These are phyloP conservation scores for Didymodactylos carnosus DNA, from an alignment of 2,888 invertebrate genomes.

Conservation along the genomic window DNA sequence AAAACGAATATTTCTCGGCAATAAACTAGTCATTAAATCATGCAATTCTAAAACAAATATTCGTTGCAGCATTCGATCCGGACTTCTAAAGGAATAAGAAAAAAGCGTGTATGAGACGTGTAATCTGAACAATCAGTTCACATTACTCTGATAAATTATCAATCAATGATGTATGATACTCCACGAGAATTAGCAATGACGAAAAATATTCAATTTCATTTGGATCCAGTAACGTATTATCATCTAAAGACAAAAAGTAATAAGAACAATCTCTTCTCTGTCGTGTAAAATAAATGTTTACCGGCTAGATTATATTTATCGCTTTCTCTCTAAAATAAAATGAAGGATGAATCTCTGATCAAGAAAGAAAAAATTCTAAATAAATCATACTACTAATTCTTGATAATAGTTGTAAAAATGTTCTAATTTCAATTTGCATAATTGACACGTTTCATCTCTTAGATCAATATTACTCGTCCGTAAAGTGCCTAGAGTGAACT, in stretches of 20 bases:
- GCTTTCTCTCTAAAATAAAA: not conserved
- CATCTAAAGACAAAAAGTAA: not conserved
- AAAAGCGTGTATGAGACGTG: no score
- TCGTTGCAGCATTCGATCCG: not conserved
- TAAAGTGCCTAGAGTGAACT: not conserved
- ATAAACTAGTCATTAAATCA: not conserved
- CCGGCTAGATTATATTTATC: no score
- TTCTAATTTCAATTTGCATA: not conserved
- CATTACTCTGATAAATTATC: not conserved
- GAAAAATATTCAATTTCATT: not conserved
- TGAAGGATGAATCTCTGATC: no score
- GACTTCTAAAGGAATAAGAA: no score
- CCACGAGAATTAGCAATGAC: not conserved
- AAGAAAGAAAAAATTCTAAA: no score
- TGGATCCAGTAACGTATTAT: not conserved
- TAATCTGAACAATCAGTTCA: no score
- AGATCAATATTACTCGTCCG: not conserved
- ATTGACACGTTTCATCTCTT: not conserved
- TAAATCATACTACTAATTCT: no score
- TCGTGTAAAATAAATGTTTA: no score
- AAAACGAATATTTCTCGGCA: not conserved
- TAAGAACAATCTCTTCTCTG: no score
- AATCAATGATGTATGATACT: not conserved
- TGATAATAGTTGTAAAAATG: not conserved
- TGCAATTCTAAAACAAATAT: not conserved